phyloP scores from a whole-genome alignment of 2,113 vertebrate species.

The Callocephalon fimbriatum region DNA sequence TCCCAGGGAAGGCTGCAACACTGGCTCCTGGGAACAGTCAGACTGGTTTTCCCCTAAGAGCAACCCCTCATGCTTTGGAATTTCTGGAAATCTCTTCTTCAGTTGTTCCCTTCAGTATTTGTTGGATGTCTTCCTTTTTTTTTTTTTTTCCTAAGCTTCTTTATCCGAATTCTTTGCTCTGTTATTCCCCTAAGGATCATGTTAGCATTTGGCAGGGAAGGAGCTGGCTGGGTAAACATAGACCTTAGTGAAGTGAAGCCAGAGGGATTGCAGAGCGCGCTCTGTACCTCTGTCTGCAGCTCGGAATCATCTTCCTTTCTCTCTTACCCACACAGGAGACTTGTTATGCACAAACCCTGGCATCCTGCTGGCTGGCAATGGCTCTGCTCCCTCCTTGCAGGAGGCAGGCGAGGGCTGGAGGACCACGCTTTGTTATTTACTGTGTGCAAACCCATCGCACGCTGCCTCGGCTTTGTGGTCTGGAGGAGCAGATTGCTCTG shows the following conservation, averaged over 20 bases:
- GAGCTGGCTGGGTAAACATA: neutral
- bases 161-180: neutral
- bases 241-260: neutral
- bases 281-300: neutral
- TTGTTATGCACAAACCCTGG: neutral
- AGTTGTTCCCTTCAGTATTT: conserved; percentile 1
- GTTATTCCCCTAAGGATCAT: neutral
- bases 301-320: neutral
- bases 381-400: neutral
- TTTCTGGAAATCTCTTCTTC: neutral
- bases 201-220: conserved; percentile 41
- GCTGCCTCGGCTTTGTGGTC: fast-evolving
- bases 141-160: neutral
- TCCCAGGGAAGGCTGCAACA: neutral
- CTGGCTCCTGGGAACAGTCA: neutral
- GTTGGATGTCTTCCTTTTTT: neutral
- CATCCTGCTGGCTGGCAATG: neutral
- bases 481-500: neutral
- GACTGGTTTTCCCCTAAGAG: neutral
- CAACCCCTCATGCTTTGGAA: neutral
- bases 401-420: neutral
- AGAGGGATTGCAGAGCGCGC: neutral
- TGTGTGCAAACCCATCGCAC: neutral
- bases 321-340: neutral
- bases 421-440: fast-evolving